phyloP scores from a whole-genome alignment of 2,797 vertebrate genomes.

The Sebastolobus alascanus region DNA sequence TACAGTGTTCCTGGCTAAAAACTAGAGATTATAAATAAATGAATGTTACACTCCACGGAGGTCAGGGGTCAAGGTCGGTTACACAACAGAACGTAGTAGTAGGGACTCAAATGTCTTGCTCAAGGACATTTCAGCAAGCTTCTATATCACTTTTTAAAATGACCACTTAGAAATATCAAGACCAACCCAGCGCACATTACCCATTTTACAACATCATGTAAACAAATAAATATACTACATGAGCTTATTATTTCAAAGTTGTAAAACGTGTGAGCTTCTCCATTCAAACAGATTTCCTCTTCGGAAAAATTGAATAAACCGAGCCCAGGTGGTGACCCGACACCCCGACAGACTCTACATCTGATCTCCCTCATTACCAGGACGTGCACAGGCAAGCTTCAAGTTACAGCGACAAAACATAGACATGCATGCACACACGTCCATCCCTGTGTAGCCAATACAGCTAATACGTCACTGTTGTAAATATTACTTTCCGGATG shows the following conservation, averaged over 20 bases:
- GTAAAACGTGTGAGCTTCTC: background rate
- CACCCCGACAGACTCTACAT: conserved; percentile 51
- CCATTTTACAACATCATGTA: background rate
- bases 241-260: background rate
- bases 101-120: conserved; percentile 14
- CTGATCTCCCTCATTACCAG: conserved; percentile 58
- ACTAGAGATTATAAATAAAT: background rate
- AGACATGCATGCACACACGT: background rate
- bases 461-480: background rate
- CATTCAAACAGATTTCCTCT: conserved; percentile 7
- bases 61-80: conserved; percentile 21
- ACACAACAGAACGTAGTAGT: conserved; percentile 6
- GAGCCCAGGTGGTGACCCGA: conserved; percentile 57
- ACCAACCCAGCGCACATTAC: fast-evolving
- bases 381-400: conserved; percentile 39
- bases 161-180: background rate
- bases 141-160: background rate
- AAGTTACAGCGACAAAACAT: conserved; percentile 56
- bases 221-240: background rate
- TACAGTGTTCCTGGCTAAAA: background rate
- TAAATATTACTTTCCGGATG: background rate
- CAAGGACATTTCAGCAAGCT: background rate
- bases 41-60: background rate
- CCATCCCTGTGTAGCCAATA: conserved; percentile 3
- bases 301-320: conserved; percentile 22